Evolutionary conservation across 2,888 invertebrate species (phyloP).

Genomic region (Nymphalis c-album): DNA sequence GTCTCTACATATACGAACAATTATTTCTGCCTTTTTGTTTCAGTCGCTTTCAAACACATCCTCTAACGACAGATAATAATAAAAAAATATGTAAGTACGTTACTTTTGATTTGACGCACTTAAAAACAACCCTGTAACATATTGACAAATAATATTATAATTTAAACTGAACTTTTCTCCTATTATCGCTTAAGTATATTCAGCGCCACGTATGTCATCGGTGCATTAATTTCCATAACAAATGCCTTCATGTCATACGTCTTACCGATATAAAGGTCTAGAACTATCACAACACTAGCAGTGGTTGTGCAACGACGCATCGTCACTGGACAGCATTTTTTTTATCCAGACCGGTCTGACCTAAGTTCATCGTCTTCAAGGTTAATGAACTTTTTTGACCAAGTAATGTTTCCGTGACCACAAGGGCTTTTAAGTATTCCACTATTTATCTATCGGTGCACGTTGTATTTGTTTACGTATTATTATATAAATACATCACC

Average conservation of each 20-base stretch:
- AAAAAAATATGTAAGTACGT: too few relatives aligned
- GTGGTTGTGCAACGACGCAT: conserved; percentile 30
- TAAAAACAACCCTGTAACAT: background rate
- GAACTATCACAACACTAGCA: conserved; percentile 23
- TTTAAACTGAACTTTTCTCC: background rate
- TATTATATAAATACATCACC: too few relatives aligned
- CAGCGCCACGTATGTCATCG: background rate
- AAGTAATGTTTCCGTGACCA: conserved; percentile 28
- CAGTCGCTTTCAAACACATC: too few relatives aligned
- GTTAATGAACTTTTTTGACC: conserved; percentile 60
- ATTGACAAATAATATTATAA: background rate
- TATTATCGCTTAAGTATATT: background rate
- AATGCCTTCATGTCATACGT: background rate
- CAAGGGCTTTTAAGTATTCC: background rate
- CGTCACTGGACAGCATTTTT: conserved; percentile 35
- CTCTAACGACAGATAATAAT: too few relatives aligned
- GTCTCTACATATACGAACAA: too few relatives aligned
- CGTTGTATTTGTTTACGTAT: too few relatives aligned
- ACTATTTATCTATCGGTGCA: background rate
- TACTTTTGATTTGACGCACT: too few relatives aligned
- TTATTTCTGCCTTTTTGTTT: too few relatives aligned
- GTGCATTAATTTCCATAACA: conserved; percentile 3
- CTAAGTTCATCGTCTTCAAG: conserved; percentile 67
- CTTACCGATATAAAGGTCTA: background rate
- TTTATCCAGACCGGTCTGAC: conserved; percentile 53